These are phyloP conservation scores for Leptarthrus brevirostris DNA, from an alignment of 2,888 invertebrate genomes.

Conservation along the genomic window DNA sequence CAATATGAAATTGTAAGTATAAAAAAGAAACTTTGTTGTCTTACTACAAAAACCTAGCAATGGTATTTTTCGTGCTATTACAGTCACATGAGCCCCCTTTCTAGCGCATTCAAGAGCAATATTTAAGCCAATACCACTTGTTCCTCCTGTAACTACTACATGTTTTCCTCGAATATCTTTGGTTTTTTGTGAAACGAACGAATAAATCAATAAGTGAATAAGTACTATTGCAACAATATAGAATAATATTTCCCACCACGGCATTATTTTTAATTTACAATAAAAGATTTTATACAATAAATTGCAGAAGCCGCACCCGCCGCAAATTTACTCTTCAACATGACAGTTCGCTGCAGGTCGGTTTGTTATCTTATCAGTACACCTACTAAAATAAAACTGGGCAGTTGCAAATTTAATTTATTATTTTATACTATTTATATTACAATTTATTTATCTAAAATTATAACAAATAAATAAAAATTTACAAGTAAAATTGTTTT, in stretches of 20 bases:
- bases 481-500: too few relatives aligned
- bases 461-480: too few relatives aligned
- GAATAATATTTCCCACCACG: conserved; percentile 57
- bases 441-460: too few relatives aligned
- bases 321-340: too few relatives aligned
- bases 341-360: too few relatives aligned
- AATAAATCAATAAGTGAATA: conserved; percentile 37
- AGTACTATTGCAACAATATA: conserved; percentile 59
- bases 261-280: too few relatives aligned
- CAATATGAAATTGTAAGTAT: conserved; percentile 3
- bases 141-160: conserved; percentile 90
- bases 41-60: conserved; percentile 70
- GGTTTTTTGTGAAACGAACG: conserved; percentile 42
- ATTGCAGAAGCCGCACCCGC: too few relatives aligned
- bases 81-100: conserved; percentile 88
- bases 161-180: conserved; percentile 69
- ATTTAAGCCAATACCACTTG: conserved; percentile 93
- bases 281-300: too few relatives aligned
- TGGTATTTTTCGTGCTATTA: conserved; percentile 84
- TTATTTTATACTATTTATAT: too few relatives aligned
- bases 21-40: background rate
- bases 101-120: conserved; percentile 81
- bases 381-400: too few relatives aligned
- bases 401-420: too few relatives aligned
- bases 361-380: too few relatives aligned